phyloP scores from a whole-genome alignment of 2,888 invertebrate genomes.

The Drosophila tanythrix region DNA sequence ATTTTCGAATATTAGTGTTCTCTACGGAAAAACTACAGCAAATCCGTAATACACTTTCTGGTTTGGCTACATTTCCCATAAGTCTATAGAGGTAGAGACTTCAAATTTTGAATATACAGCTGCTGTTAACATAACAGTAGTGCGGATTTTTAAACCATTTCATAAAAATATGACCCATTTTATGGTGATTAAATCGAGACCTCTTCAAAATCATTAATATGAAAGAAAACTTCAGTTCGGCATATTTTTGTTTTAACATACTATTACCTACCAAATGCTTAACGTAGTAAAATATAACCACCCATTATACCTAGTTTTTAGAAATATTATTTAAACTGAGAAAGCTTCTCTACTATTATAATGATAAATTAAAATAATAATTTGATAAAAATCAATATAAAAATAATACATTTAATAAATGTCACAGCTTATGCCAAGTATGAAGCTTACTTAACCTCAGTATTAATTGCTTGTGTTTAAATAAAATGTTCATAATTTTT shows the following conservation, averaged over 20 bases:
- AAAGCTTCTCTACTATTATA: neutral
- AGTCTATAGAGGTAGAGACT: neutral
- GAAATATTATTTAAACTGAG: neutral
- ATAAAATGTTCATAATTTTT: neutral
- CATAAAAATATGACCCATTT: neutral
- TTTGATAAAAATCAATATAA: neutral
- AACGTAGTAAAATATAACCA: neutral
- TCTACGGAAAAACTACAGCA: neutral
- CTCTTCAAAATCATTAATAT: neutral
- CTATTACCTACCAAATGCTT: neutral
- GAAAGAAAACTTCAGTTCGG: neutral
- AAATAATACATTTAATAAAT: neutral
- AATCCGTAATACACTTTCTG: neutral
- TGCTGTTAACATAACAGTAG: neutral
- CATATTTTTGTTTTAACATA: neutral
- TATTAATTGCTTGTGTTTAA: neutral
- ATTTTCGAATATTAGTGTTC: neutral
- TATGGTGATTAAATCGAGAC: neutral
- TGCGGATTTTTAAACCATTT: neutral
- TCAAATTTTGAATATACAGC: neutral
- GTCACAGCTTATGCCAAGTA: neutral
- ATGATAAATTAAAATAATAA: neutral
- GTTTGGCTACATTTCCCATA: neutral
- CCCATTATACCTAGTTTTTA: neutral
- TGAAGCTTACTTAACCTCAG: neutral